Evolutionary conservation across 2,888 invertebrate species (phyloP).

Genomic region (Plebejus melissa): DNA sequence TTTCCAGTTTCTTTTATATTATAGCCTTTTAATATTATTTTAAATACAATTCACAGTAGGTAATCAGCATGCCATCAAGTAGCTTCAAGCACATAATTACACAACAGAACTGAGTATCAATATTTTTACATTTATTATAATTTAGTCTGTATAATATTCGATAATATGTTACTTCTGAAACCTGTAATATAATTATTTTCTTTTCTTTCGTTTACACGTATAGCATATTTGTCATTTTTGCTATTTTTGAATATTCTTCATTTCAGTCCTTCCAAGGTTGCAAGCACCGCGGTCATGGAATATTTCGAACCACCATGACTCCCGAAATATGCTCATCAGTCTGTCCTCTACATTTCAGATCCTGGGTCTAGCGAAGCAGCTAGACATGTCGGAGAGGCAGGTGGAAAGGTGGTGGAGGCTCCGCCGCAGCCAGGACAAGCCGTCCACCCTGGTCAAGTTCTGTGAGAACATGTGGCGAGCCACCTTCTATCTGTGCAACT

Average conservation of each 20-base stretch:
- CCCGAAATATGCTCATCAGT: neutral
- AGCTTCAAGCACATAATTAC: too few relatives aligned
- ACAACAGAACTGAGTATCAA: too few relatives aligned
- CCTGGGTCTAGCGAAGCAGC: conserved; percentile 87
- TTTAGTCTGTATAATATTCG: too few relatives aligned
- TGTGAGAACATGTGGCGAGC: conserved; percentile 96
- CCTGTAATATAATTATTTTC: neutral
- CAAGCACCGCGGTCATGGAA: neutral
- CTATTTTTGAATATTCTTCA: neutral
- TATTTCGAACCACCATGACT: neutral
- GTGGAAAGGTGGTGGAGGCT: conserved; percentile 95
- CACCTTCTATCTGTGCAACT: conserved; percentile 90
- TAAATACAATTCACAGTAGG: neutral
- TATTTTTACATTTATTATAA: too few relatives aligned
- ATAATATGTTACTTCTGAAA: neutral
- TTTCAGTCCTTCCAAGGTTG: neutral
- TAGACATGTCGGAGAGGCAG: conserved; percentile 91
- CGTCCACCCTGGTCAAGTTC: conserved; percentile 94
- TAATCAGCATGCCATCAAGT: neutral
- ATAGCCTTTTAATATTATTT: neutral
- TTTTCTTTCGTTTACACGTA: neutral
- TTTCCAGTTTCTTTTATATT: neutral
- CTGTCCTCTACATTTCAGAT: conserved; percentile 64
- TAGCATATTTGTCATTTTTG: neutral
- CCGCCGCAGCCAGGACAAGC: conserved; percentile 91